A percentile compares a stretch with the other conserved stretches of the same genome.
phyloP scores from a whole-genome alignment of 1,140 invertebrate species.

The Drosophila gunungcola region DNA sequence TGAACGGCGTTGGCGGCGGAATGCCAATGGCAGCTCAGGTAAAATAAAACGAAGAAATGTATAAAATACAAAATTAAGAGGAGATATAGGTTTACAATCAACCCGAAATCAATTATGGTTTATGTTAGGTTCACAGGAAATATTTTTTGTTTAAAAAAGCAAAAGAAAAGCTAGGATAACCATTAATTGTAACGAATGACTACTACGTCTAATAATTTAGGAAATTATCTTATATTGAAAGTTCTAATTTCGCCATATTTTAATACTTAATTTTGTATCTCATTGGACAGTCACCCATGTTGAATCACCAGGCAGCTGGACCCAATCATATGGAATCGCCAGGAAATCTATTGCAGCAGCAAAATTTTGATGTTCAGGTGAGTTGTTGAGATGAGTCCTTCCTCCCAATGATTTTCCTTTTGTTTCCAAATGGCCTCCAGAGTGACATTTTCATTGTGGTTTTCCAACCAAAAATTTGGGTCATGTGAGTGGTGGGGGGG shows the following conservation, averaged over 20 bases:
- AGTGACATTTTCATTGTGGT: conserved; percentile 40
- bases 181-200: no score
- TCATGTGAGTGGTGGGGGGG: conserved; percentile 26
- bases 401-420: conserved; percentile 8
- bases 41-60: neutral
- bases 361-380: conserved; percentile 85
- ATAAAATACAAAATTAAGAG: neutral
- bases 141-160: no score
- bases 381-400: conserved; percentile 32
- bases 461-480: conserved; percentile 42
- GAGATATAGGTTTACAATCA: no score
- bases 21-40: conserved; percentile 84
- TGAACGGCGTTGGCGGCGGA: conserved; percentile 83
- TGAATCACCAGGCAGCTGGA: conserved; percentile 79
- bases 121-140: no score
- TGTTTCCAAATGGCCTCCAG: conserved; percentile 16
- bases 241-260: neutral
- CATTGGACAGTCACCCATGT: conserved; percentile 69
- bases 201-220: no score
- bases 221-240: no score
- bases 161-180: no score
- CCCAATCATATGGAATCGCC: conserved; percentile 84
- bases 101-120: no score
- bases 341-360: conserved; percentile 83
- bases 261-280: conserved; percentile 3